phyloP scores from a whole-genome alignment of 2,888 invertebrate species.

The Ptilodon capucinus region DNA sequence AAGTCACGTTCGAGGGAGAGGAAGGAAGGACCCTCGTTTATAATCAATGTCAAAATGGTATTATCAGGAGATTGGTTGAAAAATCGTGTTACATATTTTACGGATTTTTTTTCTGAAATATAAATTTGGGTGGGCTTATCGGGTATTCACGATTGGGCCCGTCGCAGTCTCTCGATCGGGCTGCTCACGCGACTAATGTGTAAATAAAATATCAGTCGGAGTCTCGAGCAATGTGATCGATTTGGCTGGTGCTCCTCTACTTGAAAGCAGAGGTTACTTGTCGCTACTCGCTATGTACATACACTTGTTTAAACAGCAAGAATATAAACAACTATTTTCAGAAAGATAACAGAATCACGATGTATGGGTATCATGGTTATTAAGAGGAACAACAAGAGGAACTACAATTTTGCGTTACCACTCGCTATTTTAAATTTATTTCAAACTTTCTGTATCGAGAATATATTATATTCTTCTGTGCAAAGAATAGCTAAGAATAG shows the following conservation, averaged over 20 bases:
- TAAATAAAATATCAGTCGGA: slow-evolving; percentile 42
- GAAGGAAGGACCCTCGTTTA: slow-evolving; percentile 40
- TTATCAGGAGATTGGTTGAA: slow-evolving; percentile 38
- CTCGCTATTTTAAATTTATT: too few species aligned
- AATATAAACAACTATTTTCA: neutral
- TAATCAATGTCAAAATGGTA: slow-evolving; percentile 44
- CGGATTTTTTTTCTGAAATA: neutral
- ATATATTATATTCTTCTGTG: neutral
- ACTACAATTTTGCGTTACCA: too few species aligned
- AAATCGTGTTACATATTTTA: slow-evolving; percentile 29
- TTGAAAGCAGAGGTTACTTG: neutral
- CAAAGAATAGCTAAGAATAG: too few species aligned
- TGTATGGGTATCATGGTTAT: too few species aligned
- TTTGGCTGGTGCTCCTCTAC: slow-evolving; percentile 22
- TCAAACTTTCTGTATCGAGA: too few species aligned
- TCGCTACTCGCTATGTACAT: neutral
- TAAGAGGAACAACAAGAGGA: too few species aligned
- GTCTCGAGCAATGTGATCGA: slow-evolving; percentile 39
- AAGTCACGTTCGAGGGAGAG: slow-evolving; percentile 48
- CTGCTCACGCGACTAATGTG: slow-evolving; percentile 24
- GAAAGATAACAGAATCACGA: too few species aligned
- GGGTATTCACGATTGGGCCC: slow-evolving; percentile 34
- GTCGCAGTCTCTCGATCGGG: slow-evolving; percentile 25
- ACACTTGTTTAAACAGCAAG: neutral
- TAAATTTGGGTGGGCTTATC: slow-evolving; percentile 14